These are phyloP conservation scores for Tragelaphus oryx DNA, from an alignment of 2,797 vertebrate genomes.

Conservation along the genomic window DNA sequence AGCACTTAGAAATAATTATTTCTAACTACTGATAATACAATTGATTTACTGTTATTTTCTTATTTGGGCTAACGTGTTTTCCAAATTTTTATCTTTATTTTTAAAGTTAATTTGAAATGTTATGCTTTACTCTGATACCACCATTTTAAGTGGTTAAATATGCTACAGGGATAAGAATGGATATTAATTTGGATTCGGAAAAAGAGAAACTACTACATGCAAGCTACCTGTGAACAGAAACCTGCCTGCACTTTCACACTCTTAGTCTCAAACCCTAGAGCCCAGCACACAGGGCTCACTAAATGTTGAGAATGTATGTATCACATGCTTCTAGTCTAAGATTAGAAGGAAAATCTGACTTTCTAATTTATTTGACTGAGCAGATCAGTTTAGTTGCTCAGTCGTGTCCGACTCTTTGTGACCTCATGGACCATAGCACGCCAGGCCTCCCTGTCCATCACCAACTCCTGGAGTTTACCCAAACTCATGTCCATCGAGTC, in stretches of 20 bases:
- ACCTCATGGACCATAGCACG: not conserved
- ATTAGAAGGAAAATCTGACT: not conserved
- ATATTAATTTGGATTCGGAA: not conserved
- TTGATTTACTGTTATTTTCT: not conserved
- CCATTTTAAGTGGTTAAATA: not conserved
- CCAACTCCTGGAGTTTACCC: not conserved
- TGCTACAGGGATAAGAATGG: not conserved
- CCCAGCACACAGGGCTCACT: not conserved
- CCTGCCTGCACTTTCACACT: not conserved
- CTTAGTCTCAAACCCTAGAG: not conserved
- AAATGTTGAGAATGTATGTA: not conserved
- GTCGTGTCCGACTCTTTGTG: rapidly evolving
- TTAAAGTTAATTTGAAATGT: not conserved
- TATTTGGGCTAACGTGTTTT: not conserved
- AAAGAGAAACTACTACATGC: not conserved
- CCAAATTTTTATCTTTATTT: not conserved
- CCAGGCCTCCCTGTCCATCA: not conserved
- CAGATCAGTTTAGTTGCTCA: not conserved
- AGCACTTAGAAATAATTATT: not conserved
- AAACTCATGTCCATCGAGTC: not conserved
- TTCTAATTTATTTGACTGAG: not conserved
- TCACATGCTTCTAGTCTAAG: not conserved
- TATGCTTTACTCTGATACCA: not conserved
- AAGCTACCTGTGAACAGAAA: not conserved
- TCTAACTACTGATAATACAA: not conserved